phyloP scores from a whole-genome alignment of 2,113 vertebrate species.

The Barnardius zonarius region DNA sequence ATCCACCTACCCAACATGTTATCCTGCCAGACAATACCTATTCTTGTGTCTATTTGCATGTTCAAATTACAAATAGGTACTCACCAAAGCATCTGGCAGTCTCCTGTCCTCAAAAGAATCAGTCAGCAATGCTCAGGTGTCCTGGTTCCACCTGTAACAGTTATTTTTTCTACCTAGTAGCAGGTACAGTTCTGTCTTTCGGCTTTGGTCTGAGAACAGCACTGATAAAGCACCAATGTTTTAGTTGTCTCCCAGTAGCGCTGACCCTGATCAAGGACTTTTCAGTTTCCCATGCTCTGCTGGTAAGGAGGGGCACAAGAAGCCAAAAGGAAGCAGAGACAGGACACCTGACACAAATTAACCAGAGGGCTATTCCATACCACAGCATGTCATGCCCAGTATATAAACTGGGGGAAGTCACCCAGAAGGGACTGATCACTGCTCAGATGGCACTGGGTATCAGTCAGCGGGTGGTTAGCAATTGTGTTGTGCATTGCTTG shows the following conservation, averaged over 20 bases:
- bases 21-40: neutral
- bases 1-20: neutral
- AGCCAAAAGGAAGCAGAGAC: neutral
- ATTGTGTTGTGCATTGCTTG: neutral
- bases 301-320: neutral
- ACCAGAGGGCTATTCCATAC: neutral
- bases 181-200: neutral
- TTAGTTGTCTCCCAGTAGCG: neutral
- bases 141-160: neutral
- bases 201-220: neutral
- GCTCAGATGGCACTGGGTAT: neutral
- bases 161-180: neutral
- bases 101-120: neutral
- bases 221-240: neutral
- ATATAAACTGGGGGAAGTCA: neutral
- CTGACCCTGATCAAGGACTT: neutral
- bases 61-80: neutral
- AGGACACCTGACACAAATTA: neutral
- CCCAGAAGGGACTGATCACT: neutral
- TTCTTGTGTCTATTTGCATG: neutral
- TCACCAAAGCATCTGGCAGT: neutral
- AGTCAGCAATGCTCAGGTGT: neutral
- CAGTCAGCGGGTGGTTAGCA: neutral
- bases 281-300: neutral
- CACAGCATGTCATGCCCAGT: neutral